Conservation (phyloP, 1,140 invertebrate genomes). For the Nomia melanderi region DNA sequence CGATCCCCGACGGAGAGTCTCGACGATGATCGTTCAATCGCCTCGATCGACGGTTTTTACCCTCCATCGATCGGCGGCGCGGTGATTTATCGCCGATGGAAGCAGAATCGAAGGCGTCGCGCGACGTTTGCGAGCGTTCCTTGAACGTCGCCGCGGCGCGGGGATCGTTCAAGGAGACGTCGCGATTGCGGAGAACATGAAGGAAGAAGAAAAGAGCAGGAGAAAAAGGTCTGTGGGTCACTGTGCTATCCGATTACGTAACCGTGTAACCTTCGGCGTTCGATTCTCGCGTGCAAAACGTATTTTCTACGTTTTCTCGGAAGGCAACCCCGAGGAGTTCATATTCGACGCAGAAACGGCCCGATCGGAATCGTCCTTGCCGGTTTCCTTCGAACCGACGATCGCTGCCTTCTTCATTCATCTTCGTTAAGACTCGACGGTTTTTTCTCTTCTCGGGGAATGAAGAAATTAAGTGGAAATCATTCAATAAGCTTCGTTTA, state of each 20-base stretch:
- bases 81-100: background rate
- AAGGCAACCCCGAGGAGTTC: background rate
- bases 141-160: slow-evolving; percentile 11
- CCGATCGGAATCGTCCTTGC: background rate
- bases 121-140: background rate
- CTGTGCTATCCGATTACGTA: slow-evolving; percentile 46
- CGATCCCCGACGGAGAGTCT: slow-evolving; percentile 3
- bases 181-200: slow-evolving; percentile 37
- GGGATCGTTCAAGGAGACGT: slow-evolving; percentile 41
- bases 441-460: too few relatives aligned
- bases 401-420: too few relatives aligned
- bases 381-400: too few relatives aligned
- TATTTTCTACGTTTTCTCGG: slow-evolving; percentile 10
- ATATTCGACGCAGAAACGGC: background rate
- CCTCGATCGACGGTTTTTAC: background rate
- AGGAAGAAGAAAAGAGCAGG: slow-evolving; percentile 48
- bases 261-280: slow-evolving; percentile 37
- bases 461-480: too few relatives aligned
- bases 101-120: background rate
- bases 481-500: too few relatives aligned
- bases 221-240: slow-evolving; percentile 51
- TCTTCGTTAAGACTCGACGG: too few relatives aligned
- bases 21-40: background rate
- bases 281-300: slow-evolving; percentile 13
- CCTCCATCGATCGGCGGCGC: background rate